phyloP scores from a whole-genome alignment of 1,140 invertebrate genomes.

The Bicyclus anynana region DNA sequence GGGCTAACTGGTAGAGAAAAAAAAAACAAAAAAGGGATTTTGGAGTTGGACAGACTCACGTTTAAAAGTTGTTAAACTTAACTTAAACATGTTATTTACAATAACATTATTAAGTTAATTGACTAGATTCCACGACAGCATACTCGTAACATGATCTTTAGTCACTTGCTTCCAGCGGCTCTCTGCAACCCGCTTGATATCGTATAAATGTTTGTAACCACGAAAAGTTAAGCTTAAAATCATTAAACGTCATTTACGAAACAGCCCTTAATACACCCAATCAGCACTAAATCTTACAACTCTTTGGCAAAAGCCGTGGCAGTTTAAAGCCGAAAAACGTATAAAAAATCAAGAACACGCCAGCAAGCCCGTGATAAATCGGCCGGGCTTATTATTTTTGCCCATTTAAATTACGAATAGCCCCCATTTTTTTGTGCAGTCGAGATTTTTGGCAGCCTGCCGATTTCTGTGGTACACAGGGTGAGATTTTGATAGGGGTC shows the following conservation, averaged over 20 bases:
- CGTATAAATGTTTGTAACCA: too few species aligned
- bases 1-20: too few species aligned
- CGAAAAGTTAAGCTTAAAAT: neutral
- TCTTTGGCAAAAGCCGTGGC: constrained; percentile 23
- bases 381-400: constrained; percentile 34
- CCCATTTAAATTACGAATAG: constrained; percentile 29
- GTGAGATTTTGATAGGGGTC: neutral
- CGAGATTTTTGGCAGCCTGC: constrained; percentile 29
- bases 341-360: constrained; percentile 32
- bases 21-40: too few species aligned
- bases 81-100: too few species aligned
- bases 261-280: constrained; percentile 7
- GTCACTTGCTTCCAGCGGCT: too few species aligned
- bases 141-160: too few species aligned
- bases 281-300: constrained; percentile 21
- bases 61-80: too few species aligned
- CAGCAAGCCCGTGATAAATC: constrained; percentile 27
- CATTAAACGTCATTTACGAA: neutral
- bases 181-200: too few species aligned
- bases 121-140: too few species aligned
- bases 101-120: too few species aligned
- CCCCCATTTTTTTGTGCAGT: constrained; percentile 25
- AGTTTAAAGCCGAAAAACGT: constrained; percentile 29
- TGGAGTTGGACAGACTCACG: too few species aligned
- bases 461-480: constrained; percentile 21